Evolutionary conservation across 2,113 vertebrate genomes (phyloP).

Genomic region (Ophiodon elongatus): DNA sequence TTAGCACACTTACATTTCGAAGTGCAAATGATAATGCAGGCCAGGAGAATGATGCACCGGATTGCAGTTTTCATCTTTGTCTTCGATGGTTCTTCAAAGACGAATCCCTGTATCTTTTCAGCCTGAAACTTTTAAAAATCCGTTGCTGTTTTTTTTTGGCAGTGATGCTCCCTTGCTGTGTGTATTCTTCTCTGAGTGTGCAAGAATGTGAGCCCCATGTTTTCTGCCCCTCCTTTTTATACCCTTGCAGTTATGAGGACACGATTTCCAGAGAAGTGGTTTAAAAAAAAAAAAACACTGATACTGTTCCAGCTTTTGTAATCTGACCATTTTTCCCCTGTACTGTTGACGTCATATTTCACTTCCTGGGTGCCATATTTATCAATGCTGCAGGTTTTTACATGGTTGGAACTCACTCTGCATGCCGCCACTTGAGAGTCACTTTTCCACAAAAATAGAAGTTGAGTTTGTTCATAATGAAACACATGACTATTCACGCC

Average conservation of each 20-base stretch:
- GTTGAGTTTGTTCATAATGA: no score
- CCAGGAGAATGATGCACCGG: slow-evolving; percentile 36
- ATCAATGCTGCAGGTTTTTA: neutral
- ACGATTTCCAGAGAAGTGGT: neutral
- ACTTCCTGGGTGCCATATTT: neutral
- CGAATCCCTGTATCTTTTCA: neutral
- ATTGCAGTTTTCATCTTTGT: slow-evolving; percentile 35
- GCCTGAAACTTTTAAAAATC: neutral
- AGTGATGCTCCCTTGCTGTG: no score
- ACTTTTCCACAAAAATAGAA: neutral
- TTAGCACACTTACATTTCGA: slow-evolving; percentile 15
- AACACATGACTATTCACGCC: no score
- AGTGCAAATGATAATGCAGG: neutral
- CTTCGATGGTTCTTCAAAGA: neutral
- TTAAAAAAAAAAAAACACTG: neutral
- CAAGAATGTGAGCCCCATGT: neutral
- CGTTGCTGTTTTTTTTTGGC: neutral
- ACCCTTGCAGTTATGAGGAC: fast-evolving
- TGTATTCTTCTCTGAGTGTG: neutral
- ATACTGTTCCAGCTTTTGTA: neutral
- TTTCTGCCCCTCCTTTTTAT: slow-evolving; percentile 1
- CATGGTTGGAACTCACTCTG: neutral
- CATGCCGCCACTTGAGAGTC: neutral
- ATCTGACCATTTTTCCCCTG: neutral
- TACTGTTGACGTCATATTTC: neutral